These are phyloP conservation scores for Unio delphinus DNA, from an alignment of 2,888 invertebrate species.

Conservation along the genomic window DNA sequence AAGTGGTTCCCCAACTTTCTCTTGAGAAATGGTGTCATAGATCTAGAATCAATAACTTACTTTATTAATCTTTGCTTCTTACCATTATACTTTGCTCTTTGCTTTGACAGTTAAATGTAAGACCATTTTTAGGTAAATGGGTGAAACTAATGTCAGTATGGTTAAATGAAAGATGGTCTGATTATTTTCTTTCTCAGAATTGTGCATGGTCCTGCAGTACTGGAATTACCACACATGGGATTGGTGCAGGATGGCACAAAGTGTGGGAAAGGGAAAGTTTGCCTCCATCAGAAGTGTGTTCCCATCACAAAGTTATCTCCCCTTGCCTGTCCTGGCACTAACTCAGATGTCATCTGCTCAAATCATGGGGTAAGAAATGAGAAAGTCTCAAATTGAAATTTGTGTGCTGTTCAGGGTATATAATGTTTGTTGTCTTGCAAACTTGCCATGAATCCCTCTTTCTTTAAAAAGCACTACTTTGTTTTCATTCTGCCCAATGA, in stretches of 20 bases:
- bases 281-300: slow-evolving; percentile 79
- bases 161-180: background rate
- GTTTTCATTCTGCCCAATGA: too few species aligned
- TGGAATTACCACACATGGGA: slow-evolving; percentile 74
- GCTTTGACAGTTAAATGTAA: too few species aligned
- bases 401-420: background rate
- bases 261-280: slow-evolving; percentile 90
- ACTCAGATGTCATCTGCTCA: slow-evolving; percentile 87
- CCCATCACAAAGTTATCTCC: slow-evolving; percentile 37
- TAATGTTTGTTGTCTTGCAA: too few species aligned
- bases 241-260: slow-evolving; percentile 94
- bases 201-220: slow-evolving; percentile 60
- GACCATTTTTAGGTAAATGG: background rate
- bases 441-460: too few species aligned
- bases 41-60: too few species aligned
- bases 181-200: slow-evolving; percentile 40
- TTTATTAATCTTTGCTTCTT: background rate
- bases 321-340: slow-evolving; percentile 49
- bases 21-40: too few species aligned
- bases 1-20: too few species aligned
- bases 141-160: background rate
- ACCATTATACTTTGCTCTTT: background rate
- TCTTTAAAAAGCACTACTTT: too few species aligned
- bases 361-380: slow-evolving; percentile 90
- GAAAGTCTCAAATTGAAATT: background rate